These are phyloP conservation scores for Arizona elegans DNA, from an alignment of 2,113 vertebrate genomes.

Conservation along the genomic window DNA sequence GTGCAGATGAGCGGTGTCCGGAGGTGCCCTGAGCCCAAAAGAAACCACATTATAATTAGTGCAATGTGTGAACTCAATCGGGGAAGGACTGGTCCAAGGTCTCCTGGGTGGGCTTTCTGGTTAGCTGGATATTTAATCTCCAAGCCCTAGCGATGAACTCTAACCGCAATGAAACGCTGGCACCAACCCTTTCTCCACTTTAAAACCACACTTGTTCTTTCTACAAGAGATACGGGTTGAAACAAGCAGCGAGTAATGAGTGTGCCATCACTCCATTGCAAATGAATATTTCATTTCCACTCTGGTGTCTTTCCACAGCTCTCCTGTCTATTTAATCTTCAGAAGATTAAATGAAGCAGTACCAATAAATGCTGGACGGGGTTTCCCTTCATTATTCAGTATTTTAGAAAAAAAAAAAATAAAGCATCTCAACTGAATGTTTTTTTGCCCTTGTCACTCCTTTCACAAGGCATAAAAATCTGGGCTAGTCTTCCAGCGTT, in stretches of 20 bases:
- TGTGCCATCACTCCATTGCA: background rate
- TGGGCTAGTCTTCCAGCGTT: background rate
- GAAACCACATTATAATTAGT: background rate
- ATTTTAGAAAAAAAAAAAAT: background rate
- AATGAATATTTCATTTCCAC: background rate
- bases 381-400: background rate
- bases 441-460: slow-evolving; percentile 5
- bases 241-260: background rate
- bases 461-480: slow-evolving; percentile 8
- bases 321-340: background rate
- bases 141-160: background rate
- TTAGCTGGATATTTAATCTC: background rate
- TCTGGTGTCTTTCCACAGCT: background rate
- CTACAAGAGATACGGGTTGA: background rate
- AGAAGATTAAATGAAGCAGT: background rate
- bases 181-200: background rate
- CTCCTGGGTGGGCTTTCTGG: background rate
- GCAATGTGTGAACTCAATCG: background rate
- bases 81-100: background rate
- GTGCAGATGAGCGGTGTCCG: background rate
- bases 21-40: background rate
- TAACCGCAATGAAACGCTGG: background rate
- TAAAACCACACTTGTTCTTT: background rate
- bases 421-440: background rate
- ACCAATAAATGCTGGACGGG: background rate